phyloP scores from a whole-genome alignment of 2,113 vertebrate genomes.

The Heliornis fulica region DNA sequence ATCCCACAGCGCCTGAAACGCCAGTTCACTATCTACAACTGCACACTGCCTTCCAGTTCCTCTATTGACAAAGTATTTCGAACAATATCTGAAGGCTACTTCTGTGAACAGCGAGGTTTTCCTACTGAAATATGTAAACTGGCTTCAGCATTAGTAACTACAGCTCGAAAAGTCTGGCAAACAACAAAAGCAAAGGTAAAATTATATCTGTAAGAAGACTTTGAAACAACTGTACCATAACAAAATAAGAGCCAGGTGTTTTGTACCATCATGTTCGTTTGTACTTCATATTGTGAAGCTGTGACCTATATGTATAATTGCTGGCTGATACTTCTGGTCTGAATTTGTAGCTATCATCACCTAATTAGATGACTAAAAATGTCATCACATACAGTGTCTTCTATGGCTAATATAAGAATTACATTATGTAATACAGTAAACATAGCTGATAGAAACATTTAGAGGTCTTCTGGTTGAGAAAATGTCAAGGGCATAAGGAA shows the following conservation, averaged over 20 bases:
- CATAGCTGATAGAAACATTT: not conserved
- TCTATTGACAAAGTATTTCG: constrained; percentile 84
- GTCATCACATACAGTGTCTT: not conserved
- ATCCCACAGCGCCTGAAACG: constrained; percentile 85
- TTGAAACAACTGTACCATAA: not conserved
- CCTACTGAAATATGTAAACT: constrained; percentile 65
- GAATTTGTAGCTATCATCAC: not conserved
- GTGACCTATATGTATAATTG: not conserved
- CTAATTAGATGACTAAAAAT: not conserved
- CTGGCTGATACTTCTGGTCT: not conserved
- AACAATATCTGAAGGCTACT: constrained; percentile 81
- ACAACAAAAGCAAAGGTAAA: constrained; percentile 82
- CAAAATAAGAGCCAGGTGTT: not conserved
- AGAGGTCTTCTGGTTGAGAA: not conserved
- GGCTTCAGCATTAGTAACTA: constrained; percentile 76
- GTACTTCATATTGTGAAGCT: not conserved
- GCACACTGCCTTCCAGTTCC: constrained; percentile 81
- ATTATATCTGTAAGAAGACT: not conserved
- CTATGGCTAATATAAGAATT: not conserved
- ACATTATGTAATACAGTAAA: not conserved
- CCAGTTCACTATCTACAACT: constrained; percentile 84
- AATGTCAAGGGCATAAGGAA: not conserved
- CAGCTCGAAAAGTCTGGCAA: constrained; percentile 81
- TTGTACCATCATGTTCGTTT: not conserved
- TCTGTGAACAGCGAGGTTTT: constrained; percentile 79